Evolutionary conservation across 2,888 invertebrate species (phyloP), one percentile per base, ranked within the genome.

Genomic region (Pristionchus arcanus): DNA sequence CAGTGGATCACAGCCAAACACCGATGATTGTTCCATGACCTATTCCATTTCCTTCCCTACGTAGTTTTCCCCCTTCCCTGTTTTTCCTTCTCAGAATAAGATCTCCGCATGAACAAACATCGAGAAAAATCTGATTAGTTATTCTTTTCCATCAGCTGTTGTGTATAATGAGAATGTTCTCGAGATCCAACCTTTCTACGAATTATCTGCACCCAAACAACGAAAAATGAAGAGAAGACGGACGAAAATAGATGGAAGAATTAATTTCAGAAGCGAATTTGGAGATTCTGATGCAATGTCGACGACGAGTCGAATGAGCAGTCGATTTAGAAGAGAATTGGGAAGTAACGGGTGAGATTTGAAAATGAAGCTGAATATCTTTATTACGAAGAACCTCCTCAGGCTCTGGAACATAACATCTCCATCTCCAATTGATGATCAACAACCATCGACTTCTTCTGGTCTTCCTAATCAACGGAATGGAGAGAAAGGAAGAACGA

Each of bases 281-380:
- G 89, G 89, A 28, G 89, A 81, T 37, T 89, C 81, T 5, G 89
- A 89, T 55, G 89, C 37, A n/a, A 31, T 81, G 81, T 89, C 89
- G 13, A 81, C 63, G 4, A 34, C 77, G 21, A 89, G 89, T 81
- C 77, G 77, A 59, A 63, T 81, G 49, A 89, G 89, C 53, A 55
- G n/a, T 53, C 19, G 42, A 53, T 53, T 49, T 9, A 53, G 74
- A 28, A 53, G 77, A 25, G 59, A 59, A 59, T 59, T 55, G n/a
- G 49, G 34, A 68, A n/a, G 31, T 25, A 34, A 34, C 49, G 53
- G 55, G 68, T 68, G 34, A 34, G 71, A 49, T 49, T 49, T 9
- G 42, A 28, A 31, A 28, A 2, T 21, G 19, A 74, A 25, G n/a
- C 34, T 71, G n/a, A 71, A n/a, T 28, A 28, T n/a, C 11, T 37